Evolutionary conservation across 2,888 invertebrate species (phyloP), one percentile per base, ranked within the genome.

Genomic region (Hirudinaria manillensis): DNA sequence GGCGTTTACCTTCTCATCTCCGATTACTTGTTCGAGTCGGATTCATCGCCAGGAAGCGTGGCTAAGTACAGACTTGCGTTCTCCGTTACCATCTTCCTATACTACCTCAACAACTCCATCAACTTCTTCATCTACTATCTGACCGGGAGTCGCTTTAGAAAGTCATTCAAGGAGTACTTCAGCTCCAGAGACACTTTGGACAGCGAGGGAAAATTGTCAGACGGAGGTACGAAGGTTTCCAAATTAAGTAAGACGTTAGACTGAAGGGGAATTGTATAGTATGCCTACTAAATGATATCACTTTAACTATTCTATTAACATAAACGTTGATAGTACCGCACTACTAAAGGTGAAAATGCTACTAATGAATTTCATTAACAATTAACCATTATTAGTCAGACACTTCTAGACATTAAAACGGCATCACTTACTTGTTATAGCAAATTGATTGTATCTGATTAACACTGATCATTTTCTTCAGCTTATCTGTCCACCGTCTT

Each of bases 71-170:
- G 38, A 24, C 38, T 73, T 19, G 36, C 65, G 6, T 73, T 53
- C 45, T 29, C 38, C 21, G n/a, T 65, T 24, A 65, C 73, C n/a
- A 65, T 27, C n/a, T 38, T 73, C 38, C 38, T 73, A 0, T 73
- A 34, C 65, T 61, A 73, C 65, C 65, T 73, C n/a, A 56, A 29
- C 34, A 65, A 55, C 45, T 51, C 73, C 65, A 34, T 73, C 65
- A 73, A 73, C 45, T 73, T 73, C 34, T 24, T 61, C 24, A 36
- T 73, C 24, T 73, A 73, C 27, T 73, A 73, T 24, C 19, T 73
- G 36, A 56, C 73, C 13, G 73, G 73, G 16, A 56, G 56, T 34
- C 56, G 55, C 32, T 73, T 73, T 34, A 73, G 73, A 38, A 65
- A 73, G 29, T 65, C 73, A 3, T 73, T 55, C 73, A 65, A 36